A percentile compares a stretch with the other conserved stretches of the same genome.
Conservation (phyloP, 2,113 vertebrate species). For the Herpetotheres cachinnans region DNA sequence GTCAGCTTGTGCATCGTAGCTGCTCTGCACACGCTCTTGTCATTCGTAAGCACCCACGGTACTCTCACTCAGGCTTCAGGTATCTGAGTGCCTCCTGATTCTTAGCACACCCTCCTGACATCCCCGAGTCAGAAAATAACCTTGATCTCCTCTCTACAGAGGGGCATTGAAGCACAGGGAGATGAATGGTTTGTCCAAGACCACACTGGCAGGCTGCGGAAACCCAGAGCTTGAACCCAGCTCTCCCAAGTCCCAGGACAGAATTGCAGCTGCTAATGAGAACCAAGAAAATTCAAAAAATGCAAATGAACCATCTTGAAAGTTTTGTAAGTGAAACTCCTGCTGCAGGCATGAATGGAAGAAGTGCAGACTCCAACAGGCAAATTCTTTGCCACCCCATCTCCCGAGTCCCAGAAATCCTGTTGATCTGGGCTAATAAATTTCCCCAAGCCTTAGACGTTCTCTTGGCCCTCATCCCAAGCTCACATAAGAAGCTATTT, state of each 20-base stretch:
- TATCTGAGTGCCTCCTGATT: neutral
- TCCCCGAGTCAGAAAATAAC: neutral
- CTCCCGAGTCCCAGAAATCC: slow-evolving; percentile 64
- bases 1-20: neutral
- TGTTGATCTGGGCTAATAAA: slow-evolving; percentile 69
- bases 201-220: neutral
- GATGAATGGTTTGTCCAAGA: neutral
- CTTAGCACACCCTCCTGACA: neutral
- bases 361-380: slow-evolving; percentile 44
- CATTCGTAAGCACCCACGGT: neutral
- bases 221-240: neutral
- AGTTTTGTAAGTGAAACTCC: slow-evolving; percentile 14
- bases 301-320: slow-evolving; percentile 20
- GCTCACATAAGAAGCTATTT: slow-evolving; percentile 71
- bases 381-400: slow-evolving; percentile 65
- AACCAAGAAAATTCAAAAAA: slow-evolving; percentile 25
- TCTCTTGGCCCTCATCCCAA: slow-evolving; percentile 71
- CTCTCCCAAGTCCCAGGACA: neutral
- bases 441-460: slow-evolving; percentile 57
- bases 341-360: slow-evolving; percentile 40
- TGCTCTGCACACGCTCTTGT: neutral
- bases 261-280: slow-evolving; percentile 11
- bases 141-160: neutral
- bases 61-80: neutral
- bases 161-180: neutral